Base-by-base conservation (phyloP, 2,888 invertebrate genomes). In the Dysmachus trigonus region DNA sequence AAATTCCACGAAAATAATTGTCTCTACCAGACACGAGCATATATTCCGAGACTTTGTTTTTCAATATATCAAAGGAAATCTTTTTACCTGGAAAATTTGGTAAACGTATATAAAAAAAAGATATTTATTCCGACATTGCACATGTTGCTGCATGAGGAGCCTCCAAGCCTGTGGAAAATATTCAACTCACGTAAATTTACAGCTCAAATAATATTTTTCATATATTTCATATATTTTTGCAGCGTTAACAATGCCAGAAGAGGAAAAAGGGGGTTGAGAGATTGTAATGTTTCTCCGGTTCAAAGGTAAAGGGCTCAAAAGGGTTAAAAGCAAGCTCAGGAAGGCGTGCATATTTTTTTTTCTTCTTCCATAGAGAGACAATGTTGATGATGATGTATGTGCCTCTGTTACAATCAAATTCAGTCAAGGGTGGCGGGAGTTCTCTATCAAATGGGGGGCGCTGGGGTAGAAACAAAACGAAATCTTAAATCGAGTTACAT, bases 401-500 rank as follows among this genome's bases (percentile, higher is more conserved):
- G 62, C 8, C 7, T 62, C 62, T 8, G 62, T 27, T 3, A 18
- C 27, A 62, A 62, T 62, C 62, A 62, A 22, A 62, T 62, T 62
- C n/a, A n/a, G 62, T 62, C 27, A 33, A 10, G 41, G 22, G n/a
- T 3, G n/a, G 47, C 1, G 47, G 47, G 47, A 2, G 33, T n/a
- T 8, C 38, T 41, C 38, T 10, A 41, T 41, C 38, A 41, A 41
- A 47, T 47, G 47, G 47, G 47, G 47, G 18, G 62, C 22, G 27
- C 51, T 62, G 8, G 62, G 62, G 27, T 22, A n/a, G 38, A 76
- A 76, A 76, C 76, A 76, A 76, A 51, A 79, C 51, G 51, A 79
- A 79, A 79, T 79, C 79, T 51, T 51, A 79, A 79, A 79, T 79
- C 47, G 30, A 79, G 79, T 79, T 79, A 79, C 79, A 79, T 79